These are phyloP conservation scores for Callimorpha dominula DNA, from an alignment of 2,888 invertebrate species.

Conservation along the genomic window DNA sequence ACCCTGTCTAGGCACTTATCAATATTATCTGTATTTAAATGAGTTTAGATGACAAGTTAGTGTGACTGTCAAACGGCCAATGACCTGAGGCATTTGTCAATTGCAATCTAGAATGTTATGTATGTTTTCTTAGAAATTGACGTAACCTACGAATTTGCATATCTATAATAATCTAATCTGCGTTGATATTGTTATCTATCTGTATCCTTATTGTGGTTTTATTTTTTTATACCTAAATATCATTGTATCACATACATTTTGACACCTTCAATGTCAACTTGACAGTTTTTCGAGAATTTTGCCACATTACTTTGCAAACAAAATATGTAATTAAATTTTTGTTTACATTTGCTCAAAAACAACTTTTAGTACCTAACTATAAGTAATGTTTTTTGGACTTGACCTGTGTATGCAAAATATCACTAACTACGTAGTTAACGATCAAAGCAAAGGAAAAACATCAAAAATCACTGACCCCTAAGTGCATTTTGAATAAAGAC, in stretches of 20 bases:
- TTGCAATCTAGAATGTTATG: conserved; percentile 11
- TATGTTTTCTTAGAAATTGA: conserved; percentile 8
- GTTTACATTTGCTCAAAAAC: not conserved
- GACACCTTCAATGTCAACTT: not conserved
- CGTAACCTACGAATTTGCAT: conserved; percentile 11
- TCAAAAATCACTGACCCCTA: not conserved
- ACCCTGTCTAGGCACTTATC: conserved; percentile 51
- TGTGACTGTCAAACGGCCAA: conserved; percentile 37
- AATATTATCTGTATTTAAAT: conserved; percentile 55
- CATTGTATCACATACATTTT: not conserved
- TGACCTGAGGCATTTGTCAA: conserved; percentile 35
- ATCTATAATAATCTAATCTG: conserved; percentile 9
- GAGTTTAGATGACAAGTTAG: conserved; percentile 46
- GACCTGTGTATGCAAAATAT: not conserved
- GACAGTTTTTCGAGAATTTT: not conserved
- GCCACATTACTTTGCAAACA: not conserved
- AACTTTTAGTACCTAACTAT: not conserved
- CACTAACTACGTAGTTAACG: not conserved
- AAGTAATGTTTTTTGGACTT: not conserved
- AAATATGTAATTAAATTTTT: not conserved
- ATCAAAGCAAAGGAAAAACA: not conserved
- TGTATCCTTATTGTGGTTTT: not conserved
- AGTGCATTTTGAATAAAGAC: not conserved
- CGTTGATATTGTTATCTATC: not conserved
- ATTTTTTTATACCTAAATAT: not conserved